Evolutionary conservation across 2,797 vertebrate genomes (phyloP).

Genomic region (Aselliscus stoliczkanus): DNA sequence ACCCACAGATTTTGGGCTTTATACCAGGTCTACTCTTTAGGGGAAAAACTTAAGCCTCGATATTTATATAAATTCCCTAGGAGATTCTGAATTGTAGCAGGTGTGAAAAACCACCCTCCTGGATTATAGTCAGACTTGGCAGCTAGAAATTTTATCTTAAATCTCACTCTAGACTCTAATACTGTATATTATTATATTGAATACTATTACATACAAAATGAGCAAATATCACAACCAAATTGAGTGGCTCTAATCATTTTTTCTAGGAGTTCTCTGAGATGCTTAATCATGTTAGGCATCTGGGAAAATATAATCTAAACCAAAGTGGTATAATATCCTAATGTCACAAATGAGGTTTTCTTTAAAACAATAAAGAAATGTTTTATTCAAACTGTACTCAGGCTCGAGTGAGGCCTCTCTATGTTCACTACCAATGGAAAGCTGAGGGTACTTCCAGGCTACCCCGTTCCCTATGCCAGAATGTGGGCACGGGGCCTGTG

Average conservation of each 20-base stretch:
- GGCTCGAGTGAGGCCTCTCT: background rate
- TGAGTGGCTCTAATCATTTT: background rate
- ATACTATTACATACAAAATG: background rate
- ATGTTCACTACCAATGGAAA: background rate
- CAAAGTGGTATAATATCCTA: background rate
- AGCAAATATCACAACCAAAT: constrained; percentile 22
- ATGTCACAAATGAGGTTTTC: background rate
- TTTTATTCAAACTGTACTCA: background rate
- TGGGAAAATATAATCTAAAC: background rate
- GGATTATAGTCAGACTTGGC: background rate
- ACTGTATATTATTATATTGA: background rate
- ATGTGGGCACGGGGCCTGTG: accelerated
- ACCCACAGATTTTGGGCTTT: background rate
- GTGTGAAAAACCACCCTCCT: constrained; percentile 13
- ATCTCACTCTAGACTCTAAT: background rate
- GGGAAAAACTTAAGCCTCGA: background rate
- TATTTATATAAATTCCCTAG: background rate
- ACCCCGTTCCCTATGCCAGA: background rate
- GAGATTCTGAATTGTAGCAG: background rate
- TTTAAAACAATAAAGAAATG: background rate
- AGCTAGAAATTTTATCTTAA: background rate
- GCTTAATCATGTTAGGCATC: background rate
- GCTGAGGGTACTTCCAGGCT: background rate
- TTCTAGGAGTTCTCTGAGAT: background rate
- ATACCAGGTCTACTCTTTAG: background rate